Evolutionary conservation across 2,888 invertebrate species (phyloP).

Genomic region (Drosophila maculinotata): DNA sequence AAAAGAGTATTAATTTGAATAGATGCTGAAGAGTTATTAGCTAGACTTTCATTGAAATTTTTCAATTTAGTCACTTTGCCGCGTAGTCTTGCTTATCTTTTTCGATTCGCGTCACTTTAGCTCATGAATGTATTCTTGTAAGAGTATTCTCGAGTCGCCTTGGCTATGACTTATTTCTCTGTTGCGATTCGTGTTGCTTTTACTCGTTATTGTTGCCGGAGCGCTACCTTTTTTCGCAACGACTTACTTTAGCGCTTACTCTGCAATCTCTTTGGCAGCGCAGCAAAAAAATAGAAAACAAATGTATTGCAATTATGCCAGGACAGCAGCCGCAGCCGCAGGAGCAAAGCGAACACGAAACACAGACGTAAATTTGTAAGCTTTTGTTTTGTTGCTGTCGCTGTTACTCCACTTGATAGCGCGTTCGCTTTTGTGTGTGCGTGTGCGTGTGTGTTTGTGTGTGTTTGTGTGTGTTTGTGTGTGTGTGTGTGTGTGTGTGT

Average conservation of each 20-base stretch:
- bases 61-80: no score
- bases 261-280: slow-evolving; percentile 38
- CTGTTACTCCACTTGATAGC: slow-evolving; percentile 65
- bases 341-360: slow-evolving; percentile 13
- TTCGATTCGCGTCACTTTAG: no score
- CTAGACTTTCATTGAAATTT: no score
- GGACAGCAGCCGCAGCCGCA: slow-evolving; percentile 33
- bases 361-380: slow-evolving; percentile 24
- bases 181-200: slow-evolving; percentile 23
- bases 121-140: no score
- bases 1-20: no score
- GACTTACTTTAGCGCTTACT: slow-evolving; percentile 58
- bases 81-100: no score
- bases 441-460: not conserved
- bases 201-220: slow-evolving; percentile 23
- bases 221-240: slow-evolving; percentile 20
- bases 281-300: slow-evolving; percentile 42
- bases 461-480: slow-evolving; percentile 3
- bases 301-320: slow-evolving; percentile 71
- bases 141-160: slow-evolving; percentile 27
- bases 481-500: slow-evolving; percentile 1
- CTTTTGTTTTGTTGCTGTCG: slow-evolving; percentile 51
- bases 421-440: slow-evolving; percentile 17
- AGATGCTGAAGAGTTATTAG: no score
- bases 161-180: not conserved